phyloP scores from a whole-genome alignment of 2,888 invertebrate genomes.

The Oscheius myriophilus region DNA sequence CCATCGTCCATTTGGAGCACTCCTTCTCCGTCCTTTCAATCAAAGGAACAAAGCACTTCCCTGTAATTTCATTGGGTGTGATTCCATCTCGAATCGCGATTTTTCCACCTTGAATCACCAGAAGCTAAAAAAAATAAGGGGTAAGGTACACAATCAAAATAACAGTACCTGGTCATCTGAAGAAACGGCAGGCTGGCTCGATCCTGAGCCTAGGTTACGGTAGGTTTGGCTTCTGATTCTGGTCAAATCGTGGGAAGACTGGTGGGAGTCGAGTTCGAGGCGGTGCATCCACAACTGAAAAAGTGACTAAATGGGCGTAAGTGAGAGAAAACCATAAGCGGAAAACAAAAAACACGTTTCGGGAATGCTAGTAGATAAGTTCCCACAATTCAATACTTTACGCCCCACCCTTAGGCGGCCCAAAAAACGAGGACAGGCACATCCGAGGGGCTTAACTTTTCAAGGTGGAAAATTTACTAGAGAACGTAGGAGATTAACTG shows the following conservation, averaged over 20 bases:
- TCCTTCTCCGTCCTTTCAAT: constrained; percentile 38
- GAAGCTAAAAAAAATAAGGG: constrained; percentile 1
- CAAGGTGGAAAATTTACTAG: too few species aligned
- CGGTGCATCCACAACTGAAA: constrained; percentile 17
- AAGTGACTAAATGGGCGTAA: background rate
- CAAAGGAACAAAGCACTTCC: constrained; percentile 36
- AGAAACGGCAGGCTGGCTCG: constrained; percentile 21
- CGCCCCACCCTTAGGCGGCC: too few species aligned
- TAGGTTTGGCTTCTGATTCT: constrained; percentile 5
- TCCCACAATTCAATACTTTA: too few species aligned
- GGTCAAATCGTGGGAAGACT: constrained; percentile 5
- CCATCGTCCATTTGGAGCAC: constrained; percentile 36
- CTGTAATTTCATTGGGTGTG: constrained; percentile 32
- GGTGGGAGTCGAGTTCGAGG: background rate
- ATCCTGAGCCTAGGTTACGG: constrained; percentile 17
- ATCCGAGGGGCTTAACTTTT: too few species aligned
- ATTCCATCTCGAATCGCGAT: constrained; percentile 35
- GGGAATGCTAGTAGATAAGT: too few species aligned
- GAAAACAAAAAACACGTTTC: too few species aligned
- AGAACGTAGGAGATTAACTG: too few species aligned
- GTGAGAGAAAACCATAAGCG: too few species aligned
- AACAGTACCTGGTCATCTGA: constrained; percentile 4
- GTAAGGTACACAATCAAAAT: background rate
- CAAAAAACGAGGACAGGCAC: too few species aligned
- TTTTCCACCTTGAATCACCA: constrained; percentile 15